Base-by-base conservation (phyloP, 1,140 invertebrate genomes). In the Stenopsyche tienmushanensis region DNA sequence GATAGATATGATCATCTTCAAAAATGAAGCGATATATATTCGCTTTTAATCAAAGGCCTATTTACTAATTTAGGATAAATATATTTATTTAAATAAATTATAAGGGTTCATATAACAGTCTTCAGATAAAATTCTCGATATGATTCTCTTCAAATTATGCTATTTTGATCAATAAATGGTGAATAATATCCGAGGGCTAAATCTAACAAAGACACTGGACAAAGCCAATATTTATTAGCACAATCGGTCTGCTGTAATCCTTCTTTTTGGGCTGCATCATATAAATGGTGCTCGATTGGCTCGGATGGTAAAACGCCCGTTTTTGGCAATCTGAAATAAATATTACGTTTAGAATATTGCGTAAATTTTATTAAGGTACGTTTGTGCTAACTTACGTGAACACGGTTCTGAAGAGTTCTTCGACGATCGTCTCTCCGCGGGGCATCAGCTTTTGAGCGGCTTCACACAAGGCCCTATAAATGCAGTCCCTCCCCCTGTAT, bases 171-270 rank as follows among this genome's bases (percentile, higher is more conserved):
- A 13, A 13, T 54, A 21, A 34, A 47, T 13, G 79, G 78, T 69
- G 84, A 85, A 73, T 90, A 90, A 75, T 85, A 86, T 20, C 88
- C 88, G 67, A 88, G 80, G 17, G 86, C 87, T 76, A 89, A 82
- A 76, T 90, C 88, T 55, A 91, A 82, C 62, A 91, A 74, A 8
- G 88, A 90, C 62, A 91, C 82, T n/a, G 84, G 82, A 74, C 89
- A 91, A 52, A 72, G 76, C 45, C 82, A 75, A 74, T 85, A 91
- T 62, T 81, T 78, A 58, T 71, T 69, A 10, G 79, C 75, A 71
- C 89, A 91, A 53, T 84, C 78, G 55, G 72, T 78, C 25, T 75
- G 74, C 72, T 77, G 72, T 73, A 72, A 67, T 71, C 86, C 74
- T 0, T 82, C 79, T 72, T 78, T 79, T 64, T 87, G 82, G 15